Conservation (phyloP, 64 coral and sea anemone genomes). For the Pocillopora verrucosa region DNA sequence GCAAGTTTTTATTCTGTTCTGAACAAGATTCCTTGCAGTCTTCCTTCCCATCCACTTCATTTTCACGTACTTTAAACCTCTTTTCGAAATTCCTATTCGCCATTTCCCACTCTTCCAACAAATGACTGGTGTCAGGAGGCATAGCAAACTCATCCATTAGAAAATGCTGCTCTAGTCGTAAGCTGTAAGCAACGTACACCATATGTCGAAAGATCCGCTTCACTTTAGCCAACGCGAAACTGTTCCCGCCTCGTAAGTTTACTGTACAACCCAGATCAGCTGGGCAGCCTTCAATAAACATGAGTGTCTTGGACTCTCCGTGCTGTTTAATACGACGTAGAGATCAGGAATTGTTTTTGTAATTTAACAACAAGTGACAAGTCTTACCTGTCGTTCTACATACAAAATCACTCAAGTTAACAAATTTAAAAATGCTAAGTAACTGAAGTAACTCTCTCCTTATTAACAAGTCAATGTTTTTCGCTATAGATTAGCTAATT, state of each 20-base stretch:
- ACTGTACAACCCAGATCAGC: constrained; percentile 80
- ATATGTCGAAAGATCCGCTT: constrained; percentile 58
- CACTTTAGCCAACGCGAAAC: constrained; percentile 59
- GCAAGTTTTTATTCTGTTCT: neutral
- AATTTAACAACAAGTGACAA: no score
- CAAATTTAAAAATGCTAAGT: no score
- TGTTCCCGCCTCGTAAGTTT: constrained; percentile 59
- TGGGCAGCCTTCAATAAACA: constrained; percentile 92
- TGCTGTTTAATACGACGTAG: constrained; percentile 49
- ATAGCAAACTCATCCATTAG: constrained; percentile 80
- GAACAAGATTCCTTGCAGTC: neutral
- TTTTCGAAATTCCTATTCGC: constrained; percentile 10
- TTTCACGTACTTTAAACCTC: constrained; percentile 3
- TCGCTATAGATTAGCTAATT: no score
- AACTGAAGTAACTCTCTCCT: no score
- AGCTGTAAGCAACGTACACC: constrained; percentile 69
- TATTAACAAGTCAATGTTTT: no score
- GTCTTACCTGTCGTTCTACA: no score
- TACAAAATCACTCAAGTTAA: no score
- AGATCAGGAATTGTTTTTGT: neutral
- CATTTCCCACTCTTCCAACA: constrained; percentile 23
- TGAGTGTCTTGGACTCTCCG: constrained; percentile 82
- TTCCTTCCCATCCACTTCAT: neutral
- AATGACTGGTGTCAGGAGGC: constrained; percentile 22
- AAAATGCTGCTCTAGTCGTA: constrained; percentile 67